Conservation (phyloP, 2,113 vertebrate species). For the Lophura nycthemera region DNA sequence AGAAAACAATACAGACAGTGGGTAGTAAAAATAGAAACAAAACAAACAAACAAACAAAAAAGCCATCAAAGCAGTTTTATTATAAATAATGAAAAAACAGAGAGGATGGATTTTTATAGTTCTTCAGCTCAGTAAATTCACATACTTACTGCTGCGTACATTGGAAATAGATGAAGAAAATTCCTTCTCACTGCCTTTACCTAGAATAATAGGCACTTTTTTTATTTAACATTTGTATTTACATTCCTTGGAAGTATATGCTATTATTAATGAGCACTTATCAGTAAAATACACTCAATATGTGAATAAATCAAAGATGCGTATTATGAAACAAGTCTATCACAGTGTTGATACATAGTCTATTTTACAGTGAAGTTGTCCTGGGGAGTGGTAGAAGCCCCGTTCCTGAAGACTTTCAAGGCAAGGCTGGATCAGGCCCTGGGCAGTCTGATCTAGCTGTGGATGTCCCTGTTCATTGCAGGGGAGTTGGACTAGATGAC, state of each 20-base stretch:
- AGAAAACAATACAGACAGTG: not conserved
- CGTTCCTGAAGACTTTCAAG: no score
- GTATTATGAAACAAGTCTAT: not conserved
- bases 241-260: not conserved
- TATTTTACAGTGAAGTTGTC: no score
- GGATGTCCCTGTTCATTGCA: no score
- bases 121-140: not conserved
- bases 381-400: no score
- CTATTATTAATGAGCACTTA: not conserved
- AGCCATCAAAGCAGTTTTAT: not conserved
- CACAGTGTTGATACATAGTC: accelerated
- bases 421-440: no score
- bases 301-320: not conserved
- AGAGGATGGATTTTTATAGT: not conserved
- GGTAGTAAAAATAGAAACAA: not conserved
- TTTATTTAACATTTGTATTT: not conserved
- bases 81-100: not conserved
- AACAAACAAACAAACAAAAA: no score
- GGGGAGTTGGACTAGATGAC: no score
- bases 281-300: not conserved
- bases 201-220: not conserved
- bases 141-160: not conserved
- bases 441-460: no score
- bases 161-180: not conserved
- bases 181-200: not conserved